Conservation (phyloP, 2,888 invertebrate genomes). For the Craniophora ligustri region DNA sequence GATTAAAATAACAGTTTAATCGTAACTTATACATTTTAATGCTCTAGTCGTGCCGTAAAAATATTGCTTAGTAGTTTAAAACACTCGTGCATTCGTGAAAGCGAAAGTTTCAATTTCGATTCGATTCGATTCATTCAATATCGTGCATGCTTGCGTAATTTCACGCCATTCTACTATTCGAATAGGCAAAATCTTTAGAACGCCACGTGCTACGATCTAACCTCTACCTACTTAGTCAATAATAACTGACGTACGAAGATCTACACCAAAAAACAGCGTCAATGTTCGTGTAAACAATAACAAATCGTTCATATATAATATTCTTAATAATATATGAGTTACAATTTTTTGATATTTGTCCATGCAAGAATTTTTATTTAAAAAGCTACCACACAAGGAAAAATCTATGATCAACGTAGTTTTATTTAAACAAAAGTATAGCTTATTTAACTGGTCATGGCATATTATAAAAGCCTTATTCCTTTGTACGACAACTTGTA, state of each 20-base stretch:
- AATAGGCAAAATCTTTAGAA: constrained; percentile 8
- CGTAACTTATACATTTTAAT: constrained; percentile 54
- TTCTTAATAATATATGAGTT: too few species aligned
- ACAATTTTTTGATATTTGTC: too few species aligned
- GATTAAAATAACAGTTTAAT: constrained; percentile 55
- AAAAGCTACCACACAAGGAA: too few species aligned
- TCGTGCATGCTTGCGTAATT: constrained; percentile 46
- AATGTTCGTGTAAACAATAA: constrained; percentile 9
- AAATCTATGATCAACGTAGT: too few species aligned
- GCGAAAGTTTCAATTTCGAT: constrained; percentile 49
- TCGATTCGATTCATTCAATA: constrained; percentile 48
- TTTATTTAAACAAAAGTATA: too few species aligned
- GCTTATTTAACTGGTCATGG: too few species aligned
- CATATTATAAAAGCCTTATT: too few species aligned
- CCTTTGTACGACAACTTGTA: constrained; percentile 14
- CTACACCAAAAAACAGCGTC: constrained; percentile 5
- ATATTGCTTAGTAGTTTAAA: constrained; percentile 38
- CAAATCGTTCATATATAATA: too few species aligned
- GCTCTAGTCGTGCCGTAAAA: constrained; percentile 49
- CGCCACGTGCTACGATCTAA: not conserved
- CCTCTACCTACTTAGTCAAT: not conserved
- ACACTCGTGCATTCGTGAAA: constrained; percentile 34
- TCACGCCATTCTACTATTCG: constrained; percentile 32
- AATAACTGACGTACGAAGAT: not conserved
- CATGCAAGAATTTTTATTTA: too few species aligned